Conservation (phyloP, 2,888 invertebrate species). For the Clostera curtula region DNA sequence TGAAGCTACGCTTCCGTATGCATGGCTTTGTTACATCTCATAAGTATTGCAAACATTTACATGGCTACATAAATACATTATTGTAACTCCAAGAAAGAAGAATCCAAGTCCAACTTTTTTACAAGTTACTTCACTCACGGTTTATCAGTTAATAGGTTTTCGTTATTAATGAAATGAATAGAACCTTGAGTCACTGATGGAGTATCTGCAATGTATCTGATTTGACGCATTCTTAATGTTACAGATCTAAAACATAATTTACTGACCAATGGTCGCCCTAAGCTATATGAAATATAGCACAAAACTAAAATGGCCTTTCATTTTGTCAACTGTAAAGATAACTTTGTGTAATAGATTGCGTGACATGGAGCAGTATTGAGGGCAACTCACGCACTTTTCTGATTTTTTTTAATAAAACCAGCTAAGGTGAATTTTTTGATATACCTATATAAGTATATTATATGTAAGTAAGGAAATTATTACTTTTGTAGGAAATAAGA, state of each 20-base stretch:
- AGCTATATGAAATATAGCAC: slow-evolving; percentile 18
- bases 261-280: slow-evolving; percentile 13
- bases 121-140: too few species aligned
- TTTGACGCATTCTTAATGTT: slow-evolving; percentile 12
- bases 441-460: slow-evolving; percentile 26
- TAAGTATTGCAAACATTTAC: too few species aligned
- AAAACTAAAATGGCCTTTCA: slow-evolving; percentile 16
- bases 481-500: slow-evolving; percentile 10
- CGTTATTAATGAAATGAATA: too few species aligned
- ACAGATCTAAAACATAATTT: slow-evolving; percentile 3
- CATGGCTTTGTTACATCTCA: too few species aligned
- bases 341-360: slow-evolving; percentile 44
- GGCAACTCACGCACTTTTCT: slow-evolving; percentile 62
- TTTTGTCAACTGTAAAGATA: slow-evolving; percentile 25
- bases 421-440: slow-evolving; percentile 62
- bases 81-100: too few species aligned
- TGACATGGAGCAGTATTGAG: slow-evolving; percentile 51
- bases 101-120: too few species aligned
- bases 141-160: too few species aligned
- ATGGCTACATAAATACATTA: too few species aligned
- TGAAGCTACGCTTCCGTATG: too few species aligned
- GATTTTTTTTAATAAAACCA: slow-evolving; percentile 70
- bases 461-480: slow-evolving; percentile 27
- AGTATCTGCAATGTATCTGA: slow-evolving; percentile 32
- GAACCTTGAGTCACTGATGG: slow-evolving; percentile 62